Evolutionary conservation across 2,888 invertebrate genomes (phyloP), one percentile per base, ranked within the genome.

Genomic region (Drosophila fulvimacula): DNA sequence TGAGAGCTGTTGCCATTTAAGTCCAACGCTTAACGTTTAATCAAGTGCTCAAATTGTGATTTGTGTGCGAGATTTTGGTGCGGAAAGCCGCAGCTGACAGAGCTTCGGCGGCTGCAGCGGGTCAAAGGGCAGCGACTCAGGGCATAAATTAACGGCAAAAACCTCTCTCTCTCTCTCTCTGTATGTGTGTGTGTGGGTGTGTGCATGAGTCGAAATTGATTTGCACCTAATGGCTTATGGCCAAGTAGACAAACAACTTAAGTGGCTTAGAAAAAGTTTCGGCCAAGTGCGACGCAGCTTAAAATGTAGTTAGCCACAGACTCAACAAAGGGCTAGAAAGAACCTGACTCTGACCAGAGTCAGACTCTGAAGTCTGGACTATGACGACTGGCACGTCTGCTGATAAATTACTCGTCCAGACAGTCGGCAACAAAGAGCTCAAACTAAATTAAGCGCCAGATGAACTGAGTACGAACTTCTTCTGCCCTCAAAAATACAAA

Each of bases 381-480:
- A 19, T 19, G 19, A 21, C 44, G 79, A 76, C 81, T 69, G 60
- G 64, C 81, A 81, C 76, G 74, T 74, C 75, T 63, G 46, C 39
- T 73, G 69, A 70, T 73, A 73, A 76, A 66, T 70, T 63, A 62
- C 66, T 38, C 30, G 52, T 19, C 63, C 73, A 71, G 52, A 57
- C 57, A 64, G 60, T 53, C 46, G 42, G 55, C 41, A 34, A 65
- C 60, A 60, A 56, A 48, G 49, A 73, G 63, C 57, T 63, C 69
- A 59, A 84, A 82, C 74, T 79, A 79, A 83, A 80, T 82, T 82
- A 81, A 76, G 73, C 73, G 60, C 55, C 76, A 69, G 69, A 82
- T 80, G 69, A 82, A 82, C 72, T 68, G 53, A 66, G 49, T 51
- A 17, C 60, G 52, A 32, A 48, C 48, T 48, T 30, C 48, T 32